Conservation (phyloP, 2,113 vertebrate species). For the Platichthys stellatus region DNA sequence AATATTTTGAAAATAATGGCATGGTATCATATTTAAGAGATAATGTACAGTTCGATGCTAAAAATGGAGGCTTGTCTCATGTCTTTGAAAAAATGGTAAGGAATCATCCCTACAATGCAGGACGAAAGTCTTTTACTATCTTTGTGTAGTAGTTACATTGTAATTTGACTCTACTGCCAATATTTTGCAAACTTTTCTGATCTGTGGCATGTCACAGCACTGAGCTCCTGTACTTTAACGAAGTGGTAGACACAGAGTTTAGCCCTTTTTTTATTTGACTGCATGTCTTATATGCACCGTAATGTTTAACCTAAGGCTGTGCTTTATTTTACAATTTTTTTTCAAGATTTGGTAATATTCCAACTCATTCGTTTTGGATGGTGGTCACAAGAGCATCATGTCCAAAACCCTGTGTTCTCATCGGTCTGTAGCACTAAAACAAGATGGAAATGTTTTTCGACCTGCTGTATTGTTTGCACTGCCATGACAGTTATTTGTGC, state of each 20-base stretch:
- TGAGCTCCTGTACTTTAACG: constrained; percentile 33
- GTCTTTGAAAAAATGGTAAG: constrained; percentile 37
- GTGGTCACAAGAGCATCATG: constrained; percentile 30
- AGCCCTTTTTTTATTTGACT: constrained; percentile 49
- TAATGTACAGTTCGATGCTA: constrained; percentile 50
- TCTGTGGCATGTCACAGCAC: constrained; percentile 53
- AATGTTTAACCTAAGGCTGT: constrained; percentile 49
- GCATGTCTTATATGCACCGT: constrained; percentile 74
- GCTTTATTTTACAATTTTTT: constrained; percentile 20
- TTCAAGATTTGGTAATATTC: constrained; percentile 54
- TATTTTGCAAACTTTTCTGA: constrained; percentile 28
- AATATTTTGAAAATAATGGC: constrained; percentile 69
- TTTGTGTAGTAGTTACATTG: constrained; percentile 49
- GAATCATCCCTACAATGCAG: constrained; percentile 38
- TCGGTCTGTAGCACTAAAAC: constrained; percentile 40
- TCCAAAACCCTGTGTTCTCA: constrained; percentile 22
- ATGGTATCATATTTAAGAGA: constrained; percentile 59
- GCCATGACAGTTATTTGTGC: constrained; percentile 78
- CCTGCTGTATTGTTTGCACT: constrained; percentile 84
- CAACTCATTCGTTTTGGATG: constrained; percentile 20
- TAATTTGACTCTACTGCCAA: constrained; percentile 50
- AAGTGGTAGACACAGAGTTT: constrained; percentile 13
- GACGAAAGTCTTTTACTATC: constrained; percentile 29
- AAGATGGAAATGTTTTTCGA: constrained; percentile 65
- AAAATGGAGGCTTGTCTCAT: constrained; percentile 48